A percentile compares a stretch with the other conserved stretches of the same genome.
phyloP scores from a whole-genome alignment of 2,113 vertebrate species.

The Phalacrocorax pelagicus region DNA sequence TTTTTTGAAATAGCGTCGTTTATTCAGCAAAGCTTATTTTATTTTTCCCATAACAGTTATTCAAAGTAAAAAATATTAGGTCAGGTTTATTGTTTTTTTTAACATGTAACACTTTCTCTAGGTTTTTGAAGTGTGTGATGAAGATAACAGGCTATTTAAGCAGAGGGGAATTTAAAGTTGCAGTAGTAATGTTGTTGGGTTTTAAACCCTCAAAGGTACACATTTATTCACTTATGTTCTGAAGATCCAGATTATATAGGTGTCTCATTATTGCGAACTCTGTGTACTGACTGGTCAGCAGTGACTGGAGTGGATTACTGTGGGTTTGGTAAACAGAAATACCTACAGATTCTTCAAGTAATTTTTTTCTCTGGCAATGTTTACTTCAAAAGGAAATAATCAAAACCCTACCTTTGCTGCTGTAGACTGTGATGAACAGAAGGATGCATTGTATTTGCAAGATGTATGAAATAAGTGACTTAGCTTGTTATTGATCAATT shows the following conservation, averaged over 20 bases:
- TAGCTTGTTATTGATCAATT: background rate
- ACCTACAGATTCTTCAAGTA: background rate
- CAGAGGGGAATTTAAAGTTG: constrained; percentile 77
- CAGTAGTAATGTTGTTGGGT: constrained; percentile 73
- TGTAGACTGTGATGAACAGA: background rate
- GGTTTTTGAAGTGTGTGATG: constrained; percentile 70
- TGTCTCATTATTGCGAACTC: background rate
- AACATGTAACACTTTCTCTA: constrained; percentile 4
- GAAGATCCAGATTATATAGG: background rate
- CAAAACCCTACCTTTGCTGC: background rate
- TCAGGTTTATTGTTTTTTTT: background rate
- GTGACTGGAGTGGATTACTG: background rate
- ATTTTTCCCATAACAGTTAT: background rate
- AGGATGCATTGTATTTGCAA: background rate
- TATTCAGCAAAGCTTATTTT: background rate
- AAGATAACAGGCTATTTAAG: constrained; percentile 70
- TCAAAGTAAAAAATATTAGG: background rate
- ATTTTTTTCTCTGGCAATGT: background rate
- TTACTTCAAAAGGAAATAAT: background rate
- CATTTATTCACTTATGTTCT: background rate
- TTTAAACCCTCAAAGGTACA: constrained; percentile 78
- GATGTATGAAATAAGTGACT: background rate
- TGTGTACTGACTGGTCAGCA: background rate
- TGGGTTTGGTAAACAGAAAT: background rate
- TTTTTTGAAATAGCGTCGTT: background rate